Percentiles rank a stretch among this genome's conserved stretches.
Evolutionary conservation across 2,888 invertebrate genomes (phyloP).

Genomic region (Nasonia oneida): DNA sequence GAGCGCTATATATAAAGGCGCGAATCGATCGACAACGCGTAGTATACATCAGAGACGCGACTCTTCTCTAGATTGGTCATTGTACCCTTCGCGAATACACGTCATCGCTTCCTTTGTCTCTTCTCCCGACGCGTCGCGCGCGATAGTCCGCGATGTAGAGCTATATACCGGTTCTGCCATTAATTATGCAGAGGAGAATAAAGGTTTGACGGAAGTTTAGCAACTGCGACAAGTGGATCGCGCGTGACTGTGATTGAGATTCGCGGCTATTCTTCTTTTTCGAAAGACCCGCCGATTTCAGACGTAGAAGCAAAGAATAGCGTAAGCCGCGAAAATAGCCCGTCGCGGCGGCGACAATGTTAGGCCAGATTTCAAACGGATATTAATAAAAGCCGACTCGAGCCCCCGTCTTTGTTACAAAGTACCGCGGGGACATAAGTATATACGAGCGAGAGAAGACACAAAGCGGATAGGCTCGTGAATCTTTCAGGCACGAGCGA

Average conservation of each 20-base stretch:
- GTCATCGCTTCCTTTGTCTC: constrained; percentile 35
- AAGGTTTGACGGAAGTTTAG: not conserved
- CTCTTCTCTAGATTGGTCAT: constrained; percentile 55
- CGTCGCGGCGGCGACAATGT: not conserved
- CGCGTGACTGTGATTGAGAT: not conserved
- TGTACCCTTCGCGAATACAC: constrained; percentile 50
- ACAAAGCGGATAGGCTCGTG: not conserved
- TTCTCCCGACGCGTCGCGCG: not conserved
- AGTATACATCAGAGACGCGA: not conserved
- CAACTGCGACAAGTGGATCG: not conserved
- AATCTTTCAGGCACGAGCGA: constrained; percentile 42
- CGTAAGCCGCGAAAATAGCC: too few relatives aligned
- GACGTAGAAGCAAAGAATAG: too few relatives aligned
- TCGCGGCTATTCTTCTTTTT: too few relatives aligned
- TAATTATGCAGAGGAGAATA: not conserved
- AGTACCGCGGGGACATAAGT: constrained; percentile 40
- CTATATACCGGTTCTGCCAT: not conserved
- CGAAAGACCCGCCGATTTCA: too few relatives aligned
- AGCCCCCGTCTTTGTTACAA: constrained; percentile 45
- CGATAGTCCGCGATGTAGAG: not conserved
- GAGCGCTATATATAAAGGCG: constrained; percentile 1
- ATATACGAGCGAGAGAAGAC: not conserved
- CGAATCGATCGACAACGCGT: constrained; percentile 27
- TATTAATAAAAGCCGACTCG: not conserved
- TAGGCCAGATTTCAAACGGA: not conserved